Evolutionary conservation across 2,797 vertebrate species (phyloP).

Genomic region (Distichodus sexfasciatus): DNA sequence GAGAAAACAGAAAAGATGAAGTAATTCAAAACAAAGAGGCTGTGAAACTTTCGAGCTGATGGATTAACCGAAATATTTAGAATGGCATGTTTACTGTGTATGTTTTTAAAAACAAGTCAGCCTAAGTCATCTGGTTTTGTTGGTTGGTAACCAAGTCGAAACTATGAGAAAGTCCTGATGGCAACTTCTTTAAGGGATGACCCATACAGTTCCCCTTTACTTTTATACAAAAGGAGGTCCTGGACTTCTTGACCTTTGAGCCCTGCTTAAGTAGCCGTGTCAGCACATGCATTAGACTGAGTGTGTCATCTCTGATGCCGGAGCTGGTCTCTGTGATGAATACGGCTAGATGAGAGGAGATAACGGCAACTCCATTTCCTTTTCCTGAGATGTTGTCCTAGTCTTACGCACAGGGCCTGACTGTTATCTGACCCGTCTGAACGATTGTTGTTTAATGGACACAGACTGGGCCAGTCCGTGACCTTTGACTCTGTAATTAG

Average conservation of each 20-base stretch:
- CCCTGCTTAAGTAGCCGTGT: slow-evolving; percentile 21
- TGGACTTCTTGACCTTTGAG: slow-evolving; percentile 11
- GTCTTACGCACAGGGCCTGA: slow-evolving; percentile 23
- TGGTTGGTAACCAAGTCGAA: no score
- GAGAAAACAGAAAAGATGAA: slow-evolving; percentile 27
- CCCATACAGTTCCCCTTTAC: background rate
- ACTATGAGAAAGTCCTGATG: no score
- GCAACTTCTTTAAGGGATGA: no score
- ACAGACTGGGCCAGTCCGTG: slow-evolving; percentile 41
- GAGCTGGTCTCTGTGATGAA: slow-evolving; percentile 24
- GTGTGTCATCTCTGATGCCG: background rate
- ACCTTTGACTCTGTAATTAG: slow-evolving; percentile 65
- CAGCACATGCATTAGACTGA: slow-evolving; percentile 11
- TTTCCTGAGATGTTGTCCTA: slow-evolving; percentile 31
- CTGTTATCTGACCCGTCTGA: slow-evolving; percentile 48
- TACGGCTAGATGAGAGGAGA: slow-evolving; percentile 26
- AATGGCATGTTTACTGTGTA: slow-evolving; percentile 23
- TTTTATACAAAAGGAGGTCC: background rate
- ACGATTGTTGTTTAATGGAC: slow-evolving; percentile 40
- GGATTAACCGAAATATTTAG: slow-evolving; percentile 24
- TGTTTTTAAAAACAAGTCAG: slow-evolving; percentile 3
- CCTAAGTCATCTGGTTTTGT: no score
- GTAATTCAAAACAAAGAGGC: slow-evolving; percentile 26
- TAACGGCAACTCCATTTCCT: slow-evolving; percentile 28
- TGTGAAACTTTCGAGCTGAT: slow-evolving; percentile 23